Base-by-base conservation (phyloP, 2,113 vertebrate species). In the Proterorhinus semilunaris region DNA sequence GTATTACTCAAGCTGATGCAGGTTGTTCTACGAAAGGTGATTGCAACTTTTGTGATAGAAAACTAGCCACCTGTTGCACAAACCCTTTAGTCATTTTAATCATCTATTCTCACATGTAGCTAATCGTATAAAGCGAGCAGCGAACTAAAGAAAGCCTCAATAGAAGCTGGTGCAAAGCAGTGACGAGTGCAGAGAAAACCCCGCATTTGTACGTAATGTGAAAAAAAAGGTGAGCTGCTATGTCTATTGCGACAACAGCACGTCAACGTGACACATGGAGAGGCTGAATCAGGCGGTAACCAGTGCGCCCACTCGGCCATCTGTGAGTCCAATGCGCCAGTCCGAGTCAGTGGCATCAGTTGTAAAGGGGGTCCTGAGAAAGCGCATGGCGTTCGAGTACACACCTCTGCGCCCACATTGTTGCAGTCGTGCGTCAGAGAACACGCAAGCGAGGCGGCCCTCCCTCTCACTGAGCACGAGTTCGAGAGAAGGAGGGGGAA, bases 391-490 rank as follows among this genome's bases (percentile, higher is more conserved):
- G 80, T 78, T 27, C 71, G 71, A 65, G 72, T 57, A 66, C 85
- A 83, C 89, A 86, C 88, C 74, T 84, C 12, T 75, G 73, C 85
- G 66, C 90, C 91, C 87, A 90, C 91, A 81, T 83, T 10, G 47
- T 73, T 86, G 76, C 83, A 78, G 84, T 72, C 87, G 68, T 92
- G 90, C 90, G 91, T 92, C 91, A 92, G 78, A 90, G 75, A 80
- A 55, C 68, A 87, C 84, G 86, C 85, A 88, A 84, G 80, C 80
- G 65, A 65, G 72, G 16, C 78, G 71, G 86, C 81, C 82, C 86
- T 83, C 86, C 84, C 81, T 71, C 76, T 48, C 70, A 65, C 77
- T 48, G 68, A 76, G 54, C 6, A 49, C 44, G 55, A 79, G 55
- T 50, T 36, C 1, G 69, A 59, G 76, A 71, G n/a, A n/a, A n/a